Evolutionary conservation across 2,797 vertebrate species (phyloP).

Genomic region (Acridotheres tristis): DNA sequence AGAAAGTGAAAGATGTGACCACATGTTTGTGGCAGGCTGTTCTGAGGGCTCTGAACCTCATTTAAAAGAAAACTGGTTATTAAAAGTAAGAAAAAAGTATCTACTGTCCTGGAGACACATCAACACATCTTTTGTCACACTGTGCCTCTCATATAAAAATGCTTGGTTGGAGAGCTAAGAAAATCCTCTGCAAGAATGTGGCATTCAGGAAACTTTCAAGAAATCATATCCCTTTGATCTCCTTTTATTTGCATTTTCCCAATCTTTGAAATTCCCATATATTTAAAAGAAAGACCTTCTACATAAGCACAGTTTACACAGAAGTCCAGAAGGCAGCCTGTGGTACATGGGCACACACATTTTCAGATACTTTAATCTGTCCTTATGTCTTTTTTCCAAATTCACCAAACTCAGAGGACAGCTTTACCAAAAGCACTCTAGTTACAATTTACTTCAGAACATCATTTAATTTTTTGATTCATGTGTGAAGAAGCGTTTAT

Average conservation of each 20-base stretch:
- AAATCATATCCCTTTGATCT: neutral
- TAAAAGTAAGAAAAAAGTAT: neutral
- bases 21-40: neutral
- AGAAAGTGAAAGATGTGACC: neutral
- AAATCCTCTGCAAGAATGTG: neutral
- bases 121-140: neutral
- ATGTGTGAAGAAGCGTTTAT: neutral
- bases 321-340: neutral
- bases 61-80: neutral
- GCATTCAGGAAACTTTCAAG: neutral
- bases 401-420: neutral
- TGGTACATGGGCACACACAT: neutral
- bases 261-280: neutral
- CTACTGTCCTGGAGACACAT: neutral
- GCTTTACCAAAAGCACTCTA: neutral
- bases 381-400: neutral
- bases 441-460: neutral
- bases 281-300: neutral
- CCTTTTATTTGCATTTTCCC: neutral
- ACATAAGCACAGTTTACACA: neutral
- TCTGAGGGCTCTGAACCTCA: neutral
- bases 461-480: slow-evolving; percentile 20
- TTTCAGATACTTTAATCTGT: neutral
- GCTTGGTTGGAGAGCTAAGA: neutral
- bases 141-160: neutral